These are phyloP conservation scores for Homalodisca vitripennis DNA, from an alignment of 1,140 invertebrate genomes.

Conservation along the genomic window DNA sequence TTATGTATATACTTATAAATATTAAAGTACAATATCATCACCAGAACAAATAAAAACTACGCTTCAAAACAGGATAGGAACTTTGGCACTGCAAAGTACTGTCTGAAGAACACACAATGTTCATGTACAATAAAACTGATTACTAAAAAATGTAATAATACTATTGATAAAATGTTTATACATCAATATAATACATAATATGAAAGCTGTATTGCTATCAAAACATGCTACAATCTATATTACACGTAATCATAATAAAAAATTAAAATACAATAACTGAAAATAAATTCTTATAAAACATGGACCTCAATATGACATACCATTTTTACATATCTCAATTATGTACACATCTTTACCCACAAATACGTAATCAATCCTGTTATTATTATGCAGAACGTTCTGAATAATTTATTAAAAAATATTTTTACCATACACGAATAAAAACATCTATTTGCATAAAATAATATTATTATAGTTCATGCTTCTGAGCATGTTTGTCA, in stretches of 20 bases:
- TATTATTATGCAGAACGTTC: too few relatives aligned
- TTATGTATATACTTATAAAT: background rate
- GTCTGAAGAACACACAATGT: constrained; percentile 2
- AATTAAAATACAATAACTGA: background rate
- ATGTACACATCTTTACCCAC: too few relatives aligned
- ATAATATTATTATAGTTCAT: too few relatives aligned
- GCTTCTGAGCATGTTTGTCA: too few relatives aligned
- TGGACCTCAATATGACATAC: too few relatives aligned
- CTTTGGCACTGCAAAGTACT: constrained; percentile 16
- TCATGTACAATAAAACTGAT: background rate
- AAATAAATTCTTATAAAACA: background rate
- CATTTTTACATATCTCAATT: too few relatives aligned
- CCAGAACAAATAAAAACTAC: background rate
- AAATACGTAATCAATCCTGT: too few relatives aligned
- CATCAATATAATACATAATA: background rate
- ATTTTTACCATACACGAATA: too few relatives aligned
- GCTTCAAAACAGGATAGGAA: constrained; percentile 16
- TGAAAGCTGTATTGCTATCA: background rate
- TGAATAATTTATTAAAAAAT: too few relatives aligned
- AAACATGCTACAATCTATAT: background rate
- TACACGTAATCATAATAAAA: background rate
- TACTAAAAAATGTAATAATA: background rate
- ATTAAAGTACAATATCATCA: background rate
- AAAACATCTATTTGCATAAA: too few relatives aligned
- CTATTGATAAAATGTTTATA: constrained; percentile 5